phyloP scores from a whole-genome alignment of 2,888 invertebrate genomes.

The Adelphocoris suturalis region DNA sequence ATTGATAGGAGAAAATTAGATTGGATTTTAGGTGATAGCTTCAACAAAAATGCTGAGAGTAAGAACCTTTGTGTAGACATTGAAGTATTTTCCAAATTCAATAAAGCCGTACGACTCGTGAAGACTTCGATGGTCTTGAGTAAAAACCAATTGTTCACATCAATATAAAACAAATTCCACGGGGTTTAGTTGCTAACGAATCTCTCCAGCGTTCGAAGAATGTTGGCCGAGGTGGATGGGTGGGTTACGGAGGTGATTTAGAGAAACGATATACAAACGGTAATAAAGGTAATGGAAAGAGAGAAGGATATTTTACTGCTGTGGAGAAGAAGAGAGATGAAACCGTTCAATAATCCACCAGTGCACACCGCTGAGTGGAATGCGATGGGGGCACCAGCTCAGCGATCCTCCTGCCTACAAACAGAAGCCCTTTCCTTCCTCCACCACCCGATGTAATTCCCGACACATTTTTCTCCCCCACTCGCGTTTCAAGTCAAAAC shows the following conservation, averaged over 20 bases:
- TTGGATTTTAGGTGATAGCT: too few species aligned
- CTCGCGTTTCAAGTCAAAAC: slow-evolving; percentile 16
- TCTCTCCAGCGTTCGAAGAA: too few species aligned
- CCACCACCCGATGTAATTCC: slow-evolving; percentile 14
- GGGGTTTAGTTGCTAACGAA: too few species aligned
- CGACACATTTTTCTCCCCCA: not conserved
- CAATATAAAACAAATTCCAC: too few species aligned
- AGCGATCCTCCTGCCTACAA: not conserved
- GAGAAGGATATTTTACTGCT: not conserved
- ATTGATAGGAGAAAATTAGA: too few species aligned
- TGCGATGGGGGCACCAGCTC: not conserved
- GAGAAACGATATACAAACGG: not conserved
- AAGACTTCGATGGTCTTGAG: too few species aligned
- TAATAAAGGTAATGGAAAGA: slow-evolving; percentile 15
- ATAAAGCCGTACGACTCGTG: too few species aligned
- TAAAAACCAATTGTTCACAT: too few species aligned
- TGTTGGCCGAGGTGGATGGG: too few species aligned
- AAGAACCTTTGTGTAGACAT: too few species aligned
- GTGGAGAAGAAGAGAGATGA: not conserved
- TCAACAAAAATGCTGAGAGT: too few species aligned
- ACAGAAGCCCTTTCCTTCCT: not conserved
- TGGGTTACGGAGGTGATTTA: not conserved
- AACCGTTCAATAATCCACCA: not conserved
- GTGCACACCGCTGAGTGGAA: not conserved
- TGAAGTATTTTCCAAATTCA: too few species aligned